phyloP scores from a whole-genome alignment of 2,888 invertebrate species.

The Machimus atricapillus region DNA sequence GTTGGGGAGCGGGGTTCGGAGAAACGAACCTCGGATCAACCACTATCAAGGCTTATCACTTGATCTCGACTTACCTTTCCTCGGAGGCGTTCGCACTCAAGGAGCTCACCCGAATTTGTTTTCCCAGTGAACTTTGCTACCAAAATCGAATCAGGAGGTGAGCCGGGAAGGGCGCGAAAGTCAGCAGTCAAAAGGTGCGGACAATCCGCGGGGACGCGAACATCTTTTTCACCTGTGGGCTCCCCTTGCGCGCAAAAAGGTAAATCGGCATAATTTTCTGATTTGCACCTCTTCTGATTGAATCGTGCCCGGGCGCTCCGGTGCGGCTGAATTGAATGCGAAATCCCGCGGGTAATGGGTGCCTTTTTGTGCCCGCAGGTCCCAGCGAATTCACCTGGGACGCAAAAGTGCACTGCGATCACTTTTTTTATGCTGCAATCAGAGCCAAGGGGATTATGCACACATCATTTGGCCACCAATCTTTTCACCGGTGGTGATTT shows the following conservation, averaged over 20 bases:
- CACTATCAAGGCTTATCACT: slow-evolving; percentile 18
- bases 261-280: slow-evolving; percentile 34
- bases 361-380: not conserved
- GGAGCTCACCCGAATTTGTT: slow-evolving; percentile 24
- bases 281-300: slow-evolving; percentile 37
- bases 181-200: slow-evolving; percentile 33
- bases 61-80: slow-evolving; percentile 26
- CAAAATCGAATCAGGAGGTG: not conserved
- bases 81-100: not conserved
- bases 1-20: not conserved
- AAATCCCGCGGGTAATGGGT: not conserved
- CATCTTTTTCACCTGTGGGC: slow-evolving; percentile 6
- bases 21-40: not conserved
- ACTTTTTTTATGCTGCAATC: not conserved
- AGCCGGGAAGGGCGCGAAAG: not conserved
- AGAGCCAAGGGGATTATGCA: slow-evolving; percentile 12
- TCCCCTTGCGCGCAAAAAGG: not conserved
- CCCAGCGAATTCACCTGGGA: not conserved
- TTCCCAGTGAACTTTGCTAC: slow-evolving; percentile 20
- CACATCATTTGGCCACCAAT: slow-evolving; percentile 17
- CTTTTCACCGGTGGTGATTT: not conserved
- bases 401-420: not conserved
- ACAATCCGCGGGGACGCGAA: slow-evolving; percentile 4
- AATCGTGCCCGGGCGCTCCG: slow-evolving; percentile 8
- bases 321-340: not conserved